Evolutionary conservation across 2,113 vertebrate species (phyloP).

Genomic region (Microcebus tavaratra): DNA sequence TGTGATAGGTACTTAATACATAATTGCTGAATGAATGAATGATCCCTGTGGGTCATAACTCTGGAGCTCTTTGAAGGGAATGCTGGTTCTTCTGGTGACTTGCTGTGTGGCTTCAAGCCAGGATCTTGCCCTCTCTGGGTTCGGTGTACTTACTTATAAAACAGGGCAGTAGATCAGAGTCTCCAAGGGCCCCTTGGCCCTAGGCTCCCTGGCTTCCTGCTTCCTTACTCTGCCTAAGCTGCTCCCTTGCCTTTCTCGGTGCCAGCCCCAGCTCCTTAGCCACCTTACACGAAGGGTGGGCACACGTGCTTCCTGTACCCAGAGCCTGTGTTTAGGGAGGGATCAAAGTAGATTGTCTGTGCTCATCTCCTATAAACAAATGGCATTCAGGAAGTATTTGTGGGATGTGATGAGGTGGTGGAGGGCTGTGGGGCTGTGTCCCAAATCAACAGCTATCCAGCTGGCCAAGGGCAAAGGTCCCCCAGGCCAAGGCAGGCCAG

Average conservation of each 20-base stretch:
- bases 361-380: conserved; percentile 66
- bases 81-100: not conserved
- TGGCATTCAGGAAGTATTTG: not conserved
- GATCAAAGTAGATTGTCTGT: conserved; percentile 72
- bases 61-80: not conserved
- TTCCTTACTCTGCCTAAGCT: not conserved
- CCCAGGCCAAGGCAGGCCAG: not conserved
- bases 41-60: not conserved
- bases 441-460: conserved; percentile 47
- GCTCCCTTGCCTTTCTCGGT: not conserved
- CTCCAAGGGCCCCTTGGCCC: not conserved
- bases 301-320: not conserved
- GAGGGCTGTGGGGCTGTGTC: not conserved
- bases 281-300: not conserved
- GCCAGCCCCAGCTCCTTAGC: not conserved
- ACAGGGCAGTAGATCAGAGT: not conserved
- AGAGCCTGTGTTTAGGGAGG: not conserved
- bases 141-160: not conserved
- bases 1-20: not conserved
- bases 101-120: not conserved
- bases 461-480: not conserved
- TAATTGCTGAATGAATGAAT: not conserved
- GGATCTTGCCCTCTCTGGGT: not conserved
- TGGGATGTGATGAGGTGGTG: not conserved
- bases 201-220: not conserved